Evolutionary conservation across 2,797 vertebrate genomes (phyloP), one percentile per base, ranked within the genome.

Genomic region (Anguilla obscura): DNA sequence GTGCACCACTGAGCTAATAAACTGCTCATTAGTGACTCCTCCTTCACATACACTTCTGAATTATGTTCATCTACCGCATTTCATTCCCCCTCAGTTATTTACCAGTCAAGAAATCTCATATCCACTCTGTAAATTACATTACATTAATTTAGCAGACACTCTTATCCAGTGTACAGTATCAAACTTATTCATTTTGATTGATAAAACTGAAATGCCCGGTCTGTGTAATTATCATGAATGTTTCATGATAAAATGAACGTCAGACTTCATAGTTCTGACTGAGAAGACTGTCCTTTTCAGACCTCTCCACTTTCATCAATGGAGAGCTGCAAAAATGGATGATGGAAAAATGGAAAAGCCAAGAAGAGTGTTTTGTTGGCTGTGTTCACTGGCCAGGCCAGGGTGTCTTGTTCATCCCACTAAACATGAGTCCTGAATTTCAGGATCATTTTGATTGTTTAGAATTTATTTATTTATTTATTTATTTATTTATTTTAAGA

Each of bases 311-410:
- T 80, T 33, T 36, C 56, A 60, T 66, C 63, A 16, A 27, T 33
- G 56, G 52, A 60, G 52, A 80, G 33, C 33, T 16, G 27, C 69
- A 33, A 45, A 18, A 18, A 45, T 36, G 16, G 12, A 40, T 3
- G 10, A 0, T 18, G 9, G 18, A 18, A 40, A 36, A 79, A 76
- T 18, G 12, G 74, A 45, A 79, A 79, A 79, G 52, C 52, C 30
- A 58, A 18, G 69, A 36, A 76, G 36, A 56, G 71, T 76, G 48
- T 86, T 56, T 86, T 21, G 80, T n/a, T 80, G 74, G 50, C 9
- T 36, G 40, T 82, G 18, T 7, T 21, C 45, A 48, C 14, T 18
- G 18, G 6, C 2, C n/a, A 6, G 5, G 33, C 30, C 33, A 24
- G 36, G 1, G 14, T 48, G 12, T 21, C 40, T 21, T 0, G 21